Evolutionary conservation across 2,113 vertebrate genomes (phyloP), one percentile per base, ranked within the genome.

Genomic region (Aptenodytes patagonicus): DNA sequence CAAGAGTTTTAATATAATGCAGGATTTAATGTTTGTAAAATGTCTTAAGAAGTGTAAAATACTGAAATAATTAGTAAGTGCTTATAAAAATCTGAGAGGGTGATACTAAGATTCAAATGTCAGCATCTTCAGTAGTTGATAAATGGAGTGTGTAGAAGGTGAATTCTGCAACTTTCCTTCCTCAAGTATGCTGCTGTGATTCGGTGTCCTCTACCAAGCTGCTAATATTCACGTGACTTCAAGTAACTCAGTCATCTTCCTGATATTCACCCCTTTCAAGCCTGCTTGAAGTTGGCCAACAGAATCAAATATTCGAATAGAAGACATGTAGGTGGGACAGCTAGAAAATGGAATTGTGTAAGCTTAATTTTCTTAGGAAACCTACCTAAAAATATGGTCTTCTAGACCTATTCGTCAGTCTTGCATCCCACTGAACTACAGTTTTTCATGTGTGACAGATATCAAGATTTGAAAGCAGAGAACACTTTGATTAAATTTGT

Each of bases 401-500:
- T 83, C 57, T 51, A 93, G 70, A 72, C 18, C 25, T 69, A 4
- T 65, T 85, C 3, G 7, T 73, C 25, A 32, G 6, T 49, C 36
- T 73, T 69, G 22, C 46, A 66, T 85, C 44, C 58, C 54, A 91
- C 62, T 65, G 52, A 96, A 58, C 29, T 68, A 17, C 32, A 52
- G 11, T 60, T 89, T 93, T 87, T 92, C 46, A 34, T 32, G 26
- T 90, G 51, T 86, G 87, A 87, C 77, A 93, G 42, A 36, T 15
- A 82, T 21, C 62, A 71, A 60, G 57, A 54, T 75, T 31, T 89
- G 65, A 60, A 93, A 87, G 73, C 47, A 79, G 42, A 87, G 76
- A 81, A 87, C 58, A 70, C 73, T 91, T 91, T 66, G 84, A 83
- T 93, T 71, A 92, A 58, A 95, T 79, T 62, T 79, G 28, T 85